Evolutionary conservation across 2,797 vertebrate species (phyloP), one percentile per base, ranked within the genome.

Genomic region (Tapirus indicus): DNA sequence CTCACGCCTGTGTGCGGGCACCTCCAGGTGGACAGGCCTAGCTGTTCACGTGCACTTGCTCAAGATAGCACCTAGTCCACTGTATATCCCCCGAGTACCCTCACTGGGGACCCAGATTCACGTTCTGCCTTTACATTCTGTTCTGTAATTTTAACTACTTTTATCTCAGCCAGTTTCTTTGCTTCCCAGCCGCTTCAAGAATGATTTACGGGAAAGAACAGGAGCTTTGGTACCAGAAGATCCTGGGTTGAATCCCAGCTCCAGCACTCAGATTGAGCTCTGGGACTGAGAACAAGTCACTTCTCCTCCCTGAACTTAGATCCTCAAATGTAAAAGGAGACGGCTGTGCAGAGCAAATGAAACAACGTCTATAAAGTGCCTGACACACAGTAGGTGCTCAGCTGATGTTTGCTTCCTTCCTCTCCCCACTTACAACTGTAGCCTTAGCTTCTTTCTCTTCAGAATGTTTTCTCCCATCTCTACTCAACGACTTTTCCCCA

Each of bases 181-280:
- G 75, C 56, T 60, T 77, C 69, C 74, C 35, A 88, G 44, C 41
- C 83, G 66, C n/a, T 58, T 21, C 4, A 58, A 38, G 64, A 88
- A 96, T 12, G 25, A 95, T 8, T 87, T 35, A 89, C 32, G 91
- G 32, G 71, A 64, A 96, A 92, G 69, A 92, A 71, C 11, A 29
- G 64, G 68, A 35, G 10, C 12, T 92, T 38, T 68, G 74, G 49
- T 79, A 84, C 69, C 62, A 74, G 87, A 38, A 95, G 90, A 69
- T 87, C 58, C 54, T 80, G 83, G 38, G 52, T 5, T 35, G 71
- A 91, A 84, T 64, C 56, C 60, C 49, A 92, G 94, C 54, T 60
- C 58, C 18, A 13, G 69, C 27, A 80, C 13, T 25, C 64, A 88
- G n/a, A 78, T 10, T 17, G 27, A 83, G 44, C 38, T 91, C 47